Evolutionary conservation across 2,797 vertebrate genomes (phyloP), one percentile per base, ranked within the genome.

Genomic region (Centropyge bicolor): DNA sequence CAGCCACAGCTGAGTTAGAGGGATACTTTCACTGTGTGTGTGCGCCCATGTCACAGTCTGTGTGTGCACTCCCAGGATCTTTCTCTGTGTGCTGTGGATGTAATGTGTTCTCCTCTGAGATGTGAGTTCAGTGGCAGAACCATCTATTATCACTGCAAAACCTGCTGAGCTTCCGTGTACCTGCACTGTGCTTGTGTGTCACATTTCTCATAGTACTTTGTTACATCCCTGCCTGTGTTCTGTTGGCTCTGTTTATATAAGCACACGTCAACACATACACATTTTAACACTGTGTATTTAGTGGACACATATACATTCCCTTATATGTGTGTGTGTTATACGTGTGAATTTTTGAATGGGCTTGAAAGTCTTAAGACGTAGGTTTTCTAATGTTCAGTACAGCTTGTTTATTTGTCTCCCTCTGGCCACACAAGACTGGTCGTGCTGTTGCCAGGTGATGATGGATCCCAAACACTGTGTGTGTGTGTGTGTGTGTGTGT

Each of bases 11-110:
- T 46, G 24, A 69, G 48, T 49, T 36, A 46, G 16, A 63, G 38
- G 55, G 31, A 45, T 45, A 61, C 41, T 63, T 70, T 49, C 17
- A 36, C 66, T 45, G 22, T 76, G 36, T 65, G 60, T 70, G 31
- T 55, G 60, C 54, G 20, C n/a, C 35, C 24, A 22, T 67, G 45
- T 49, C 54, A 17, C 40, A 8, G 54, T 48, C 5, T 60, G 43
- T 62, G 20, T 64, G n/a, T 65, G 70, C 49, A 24, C 24, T 62
- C 45, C 49, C 45, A 62, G 46, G 45, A 17, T 36, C 35, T 68
- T 76, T 74, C 62, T 43, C 59, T 76, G 35, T 59, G 46, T 20
- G n/a, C 51, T 69, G 20, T 76, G 70, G 74, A 64, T 76, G 35
- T 24, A 35, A 31, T 24, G 55, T 61, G 13, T 64, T 67, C 24